Evolutionary conservation across 2,113 vertebrate genomes (phyloP), one percentile per base, ranked within the genome.

Genomic region (Anthoscopus minutus): DNA sequence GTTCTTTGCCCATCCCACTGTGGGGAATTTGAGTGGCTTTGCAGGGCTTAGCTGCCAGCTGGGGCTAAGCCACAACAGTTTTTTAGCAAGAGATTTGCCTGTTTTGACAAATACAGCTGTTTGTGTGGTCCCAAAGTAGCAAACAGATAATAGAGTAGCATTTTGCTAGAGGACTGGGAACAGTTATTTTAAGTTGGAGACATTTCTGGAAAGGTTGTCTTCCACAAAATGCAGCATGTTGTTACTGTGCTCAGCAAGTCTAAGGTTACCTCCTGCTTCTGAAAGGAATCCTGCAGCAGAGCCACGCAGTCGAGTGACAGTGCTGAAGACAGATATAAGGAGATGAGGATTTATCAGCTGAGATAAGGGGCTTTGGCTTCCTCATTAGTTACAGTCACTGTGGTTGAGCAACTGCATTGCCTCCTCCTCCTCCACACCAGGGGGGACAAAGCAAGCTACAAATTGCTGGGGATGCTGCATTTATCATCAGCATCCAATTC

Each of bases 291-390:
- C 4, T 5, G 64, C 45, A 73, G 47, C 78, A 91, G 70, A 87
- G n/a, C 13, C 40, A 54, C 66, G 38, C 38, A 16, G 35, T 77
- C 6, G 7, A 87, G 62, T 82, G 89, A 54, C 93, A 94, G 47
- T 4, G 35, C 66, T 89, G 81, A 69, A 89, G 84, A 87, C 81
- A 85, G 84, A 58, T 76, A 45, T 6, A 89, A 95, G 70, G 81
- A 94, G 92, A 85, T 82, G 78, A 95, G 87, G 87, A 89, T 91
- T 96, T 94, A 89, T 87, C 93, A 91, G 70, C 70, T 51, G n/a
- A 91, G 87, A 96, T 94, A 91, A 91, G 90, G 79, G 45, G n/a
- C 74, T 95, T 72, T 76, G 74, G 62, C 66, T 96, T 88, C 74
- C 45, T 94, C 95, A 89, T 94, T 93, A 92, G 81, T 93, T 89